phyloP scores from a whole-genome alignment of 2,113 vertebrate species.

The Lethenteron camtschaticum region DNA sequence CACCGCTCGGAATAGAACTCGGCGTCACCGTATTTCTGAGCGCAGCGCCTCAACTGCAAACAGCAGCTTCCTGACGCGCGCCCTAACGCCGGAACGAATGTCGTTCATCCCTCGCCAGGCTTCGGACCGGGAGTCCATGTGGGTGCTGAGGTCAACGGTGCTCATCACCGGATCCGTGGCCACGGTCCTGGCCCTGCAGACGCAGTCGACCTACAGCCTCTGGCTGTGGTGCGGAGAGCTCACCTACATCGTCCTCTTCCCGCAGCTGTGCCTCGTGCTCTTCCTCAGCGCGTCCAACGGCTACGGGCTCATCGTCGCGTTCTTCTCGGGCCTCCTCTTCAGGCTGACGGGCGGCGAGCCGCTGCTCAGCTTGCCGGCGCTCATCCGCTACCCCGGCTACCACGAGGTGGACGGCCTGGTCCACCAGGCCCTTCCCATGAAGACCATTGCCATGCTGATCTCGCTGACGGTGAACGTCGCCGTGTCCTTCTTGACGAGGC shows the following conservation, averaged over 20 bases:
- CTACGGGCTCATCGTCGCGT: slow-evolving; percentile 28
- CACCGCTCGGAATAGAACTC: too few species aligned
- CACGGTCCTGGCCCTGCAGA: slow-evolving; percentile 28
- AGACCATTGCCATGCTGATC: slow-evolving; percentile 28
- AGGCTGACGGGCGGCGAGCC: slow-evolving; percentile 33
- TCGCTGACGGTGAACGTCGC: slow-evolving; percentile 16
- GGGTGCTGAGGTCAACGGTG: slow-evolving; percentile 34
- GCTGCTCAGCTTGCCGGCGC: slow-evolving; percentile 18
- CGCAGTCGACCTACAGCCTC: slow-evolving; percentile 34
- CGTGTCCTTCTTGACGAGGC: slow-evolving; percentile 19
- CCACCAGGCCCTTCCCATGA: slow-evolving; percentile 29
- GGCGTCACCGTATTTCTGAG: too few species aligned
- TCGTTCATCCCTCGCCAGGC: slow-evolving; percentile 20
- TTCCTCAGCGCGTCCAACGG: slow-evolving; percentile 28
- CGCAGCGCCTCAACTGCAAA: too few species aligned
- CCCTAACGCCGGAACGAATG: too few species aligned
- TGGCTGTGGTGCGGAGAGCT: slow-evolving; percentile 47
- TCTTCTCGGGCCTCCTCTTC: slow-evolving; percentile 23
- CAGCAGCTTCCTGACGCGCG: too few species aligned
- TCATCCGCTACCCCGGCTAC: slow-evolving; percentile 27
- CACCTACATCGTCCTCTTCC: slow-evolving; percentile 40
- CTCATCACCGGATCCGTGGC: slow-evolving; percentile 27
- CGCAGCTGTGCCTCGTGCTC: slow-evolving; percentile 40
- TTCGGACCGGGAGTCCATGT: slow-evolving; percentile 33
- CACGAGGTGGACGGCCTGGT: slow-evolving; percentile 18